Percentiles rank a stretch among this genome's conserved stretches.
phyloP scores from a whole-genome alignment of 2,797 vertebrate genomes.

The Paguma larvata region DNA sequence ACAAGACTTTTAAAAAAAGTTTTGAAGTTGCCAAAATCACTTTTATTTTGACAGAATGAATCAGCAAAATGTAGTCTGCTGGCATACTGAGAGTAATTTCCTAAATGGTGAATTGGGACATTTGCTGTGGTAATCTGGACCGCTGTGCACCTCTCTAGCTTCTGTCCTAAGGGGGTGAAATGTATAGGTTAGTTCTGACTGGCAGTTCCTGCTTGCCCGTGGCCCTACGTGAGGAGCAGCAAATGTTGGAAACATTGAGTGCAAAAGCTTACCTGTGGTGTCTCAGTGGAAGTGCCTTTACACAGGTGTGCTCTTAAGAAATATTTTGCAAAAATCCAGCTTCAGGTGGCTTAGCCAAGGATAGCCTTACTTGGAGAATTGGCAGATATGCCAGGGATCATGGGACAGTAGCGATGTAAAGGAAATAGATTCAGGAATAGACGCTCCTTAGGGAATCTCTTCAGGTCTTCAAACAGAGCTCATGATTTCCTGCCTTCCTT shows the following conservation, averaged over 20 bases:
- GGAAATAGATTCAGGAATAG: background rate
- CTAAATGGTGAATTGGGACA: background rate
- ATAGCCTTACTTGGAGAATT: background rate
- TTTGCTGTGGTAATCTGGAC: background rate
- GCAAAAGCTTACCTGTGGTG: background rate
- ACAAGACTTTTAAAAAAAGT: background rate
- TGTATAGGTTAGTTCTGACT: background rate
- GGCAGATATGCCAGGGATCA: accelerated
- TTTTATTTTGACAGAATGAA: slow-evolving; percentile 63
- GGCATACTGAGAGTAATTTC: background rate
- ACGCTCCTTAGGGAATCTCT: background rate
- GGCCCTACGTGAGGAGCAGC: background rate
- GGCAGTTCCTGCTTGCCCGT: background rate
- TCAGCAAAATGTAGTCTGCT: slow-evolving; percentile 28
- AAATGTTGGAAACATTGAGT: background rate
- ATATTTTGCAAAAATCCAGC: background rate
- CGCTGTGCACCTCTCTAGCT: background rate
- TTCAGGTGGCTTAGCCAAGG: background rate
- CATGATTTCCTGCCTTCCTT: background rate
- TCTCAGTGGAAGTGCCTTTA: background rate
- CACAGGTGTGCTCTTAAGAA: background rate
- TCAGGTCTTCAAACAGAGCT: background rate
- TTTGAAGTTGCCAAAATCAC: slow-evolving; percentile 15
- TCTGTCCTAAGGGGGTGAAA: background rate
- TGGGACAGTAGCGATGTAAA: background rate